Base-by-base conservation (phyloP, 2,113 vertebrate genomes). In the Sardina pilchardus region DNA sequence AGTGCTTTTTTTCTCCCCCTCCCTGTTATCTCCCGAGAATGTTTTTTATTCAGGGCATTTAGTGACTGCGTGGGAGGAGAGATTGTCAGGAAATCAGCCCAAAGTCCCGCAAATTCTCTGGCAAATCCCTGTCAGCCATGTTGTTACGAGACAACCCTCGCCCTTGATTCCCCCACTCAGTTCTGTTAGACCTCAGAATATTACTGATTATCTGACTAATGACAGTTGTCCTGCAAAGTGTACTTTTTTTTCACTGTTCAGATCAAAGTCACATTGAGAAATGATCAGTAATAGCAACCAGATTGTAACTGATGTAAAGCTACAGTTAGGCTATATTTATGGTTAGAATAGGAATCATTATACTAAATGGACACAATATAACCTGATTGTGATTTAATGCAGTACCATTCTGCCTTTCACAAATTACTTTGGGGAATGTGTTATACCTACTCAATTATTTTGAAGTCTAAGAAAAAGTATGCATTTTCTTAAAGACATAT, bases 11-110 rank as follows among this genome's bases (percentile, higher is more conserved):
- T 89, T 86, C 87, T 86, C 78, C 87, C 89, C 87, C 87, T 84
- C 81, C 50, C 43, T 84, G 53, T 87, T 92, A 92, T 92, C 90
- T 91, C 24, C 67, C 30, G 56, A 85, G 82, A 90, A 86, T 89
- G 85, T 88, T 88, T 88, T 87, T 87, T 44, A 88, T 56, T 17
- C 9, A 86, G 87, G 89, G 85, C 84, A 63, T 92, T 83, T 81
- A 78, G 43, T 44, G 90, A 87, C 48, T 50, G 83, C 87, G 84
- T 78, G 85, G 42, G 85, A 53, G 36, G 81, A 67, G 26, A 67
- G 63, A 30, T 30, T 30, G 78, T 78, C 42, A 16, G 78, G 86
- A 88, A 90, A 89, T 89, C 85, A 14, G 89, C 90, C 12, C 81
- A 81, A 7, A 67, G 6, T 30, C 14, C n/a, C 63, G 8, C 63